Evolutionary conservation across 1,140 invertebrate species (phyloP).

Genomic region (Pantala flavescens): DNA sequence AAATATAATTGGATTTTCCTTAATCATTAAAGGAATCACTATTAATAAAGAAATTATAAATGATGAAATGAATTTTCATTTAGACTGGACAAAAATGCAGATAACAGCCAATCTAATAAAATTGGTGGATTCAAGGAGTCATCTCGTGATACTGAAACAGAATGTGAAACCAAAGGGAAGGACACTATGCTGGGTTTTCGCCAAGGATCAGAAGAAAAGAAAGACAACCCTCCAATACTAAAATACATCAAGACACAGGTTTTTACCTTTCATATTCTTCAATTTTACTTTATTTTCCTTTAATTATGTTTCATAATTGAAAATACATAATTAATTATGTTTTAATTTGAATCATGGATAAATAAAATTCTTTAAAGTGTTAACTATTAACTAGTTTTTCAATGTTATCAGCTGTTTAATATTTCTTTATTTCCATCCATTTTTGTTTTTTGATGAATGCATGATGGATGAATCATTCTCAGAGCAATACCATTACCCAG

Average conservation of each 20-base stretch:
- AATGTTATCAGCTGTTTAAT: no score
- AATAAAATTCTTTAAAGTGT: no score
- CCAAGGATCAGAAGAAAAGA: constrained; percentile 22
- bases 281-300: not conserved
- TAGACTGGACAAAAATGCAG: constrained; percentile 43
- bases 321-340: no score
- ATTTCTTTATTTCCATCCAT: no score
- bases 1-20: constrained; percentile 19
- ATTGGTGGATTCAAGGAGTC: constrained; percentile 35
- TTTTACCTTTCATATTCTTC: not conserved
- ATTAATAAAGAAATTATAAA: no score
- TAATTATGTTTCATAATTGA: no score
- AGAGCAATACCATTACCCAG: no score
- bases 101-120: constrained; percentile 36
- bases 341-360: no score
- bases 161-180: constrained; percentile 27
- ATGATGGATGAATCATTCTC: no score
- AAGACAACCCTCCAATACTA: constrained; percentile 59
- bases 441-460: no score
- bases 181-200: constrained; percentile 25
- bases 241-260: constrained; percentile 83
- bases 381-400: no score
- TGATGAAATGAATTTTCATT: constrained; percentile 21
- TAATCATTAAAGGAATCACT: no score
- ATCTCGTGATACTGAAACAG: constrained; percentile 33